phyloP scores from a whole-genome alignment of 2,888 invertebrate genomes.

The Parochlus steinenii region DNA sequence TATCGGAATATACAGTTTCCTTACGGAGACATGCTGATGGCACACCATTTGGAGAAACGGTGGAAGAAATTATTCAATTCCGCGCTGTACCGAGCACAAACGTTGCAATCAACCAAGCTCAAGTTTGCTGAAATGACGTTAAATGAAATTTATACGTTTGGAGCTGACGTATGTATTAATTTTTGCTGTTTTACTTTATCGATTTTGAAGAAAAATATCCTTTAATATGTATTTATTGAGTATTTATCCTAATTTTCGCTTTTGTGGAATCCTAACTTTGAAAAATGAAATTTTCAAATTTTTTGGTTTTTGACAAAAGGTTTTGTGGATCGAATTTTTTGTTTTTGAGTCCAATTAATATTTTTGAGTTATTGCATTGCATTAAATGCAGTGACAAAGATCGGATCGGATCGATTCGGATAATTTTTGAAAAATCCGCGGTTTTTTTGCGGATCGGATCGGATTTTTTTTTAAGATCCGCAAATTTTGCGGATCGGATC shows the following conservation, averaged over 20 bases:
- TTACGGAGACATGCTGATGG: constrained; percentile 29
- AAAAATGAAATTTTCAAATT: constrained; percentile 1
- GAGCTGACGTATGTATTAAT: constrained; percentile 23
- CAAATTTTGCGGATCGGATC: no score
- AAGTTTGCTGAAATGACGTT: constrained; percentile 70
- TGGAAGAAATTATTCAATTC: constrained; percentile 55
- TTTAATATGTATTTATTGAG: no score
- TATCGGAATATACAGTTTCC: constrained; percentile 20
- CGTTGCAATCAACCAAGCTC: constrained; percentile 64
- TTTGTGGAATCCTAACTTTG: not conserved
- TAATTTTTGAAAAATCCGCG: no score
- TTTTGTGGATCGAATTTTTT: no score
- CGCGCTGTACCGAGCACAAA: constrained; percentile 48
- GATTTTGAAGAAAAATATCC: not conserved
- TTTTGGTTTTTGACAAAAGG: no score
- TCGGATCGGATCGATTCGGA: no score
- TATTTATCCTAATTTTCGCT: no score
- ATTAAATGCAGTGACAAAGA: no score
- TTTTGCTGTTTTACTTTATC: not conserved
- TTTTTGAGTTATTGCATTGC: no score
- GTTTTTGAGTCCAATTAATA: no score
- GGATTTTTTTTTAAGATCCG: no score
- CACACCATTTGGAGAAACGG: constrained; percentile 42
- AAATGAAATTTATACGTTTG: constrained; percentile 41
- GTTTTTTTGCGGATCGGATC: no score